These are phyloP conservation scores for Prolemur simus DNA, from an alignment of 2,113 vertebrate species.

Conservation along the genomic window DNA sequence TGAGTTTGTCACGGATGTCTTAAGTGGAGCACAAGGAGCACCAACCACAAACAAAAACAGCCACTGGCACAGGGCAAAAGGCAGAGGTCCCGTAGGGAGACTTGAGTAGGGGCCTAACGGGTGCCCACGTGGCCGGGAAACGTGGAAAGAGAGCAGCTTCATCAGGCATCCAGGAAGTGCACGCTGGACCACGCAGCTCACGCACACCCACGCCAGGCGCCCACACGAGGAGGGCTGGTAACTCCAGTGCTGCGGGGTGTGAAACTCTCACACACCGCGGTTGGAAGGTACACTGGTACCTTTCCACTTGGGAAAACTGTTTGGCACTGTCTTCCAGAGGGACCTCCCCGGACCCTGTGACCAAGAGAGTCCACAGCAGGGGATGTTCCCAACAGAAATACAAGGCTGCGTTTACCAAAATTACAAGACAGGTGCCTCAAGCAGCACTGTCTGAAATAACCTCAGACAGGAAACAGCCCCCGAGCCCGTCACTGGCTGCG, in stretches of 20 bases:
- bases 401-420: neutral
- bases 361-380: neutral
- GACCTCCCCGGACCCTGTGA: neutral
- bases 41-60: neutral
- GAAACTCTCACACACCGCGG: neutral
- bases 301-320: neutral
- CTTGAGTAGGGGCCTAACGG: no score
- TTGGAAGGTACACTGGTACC: no score
- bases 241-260: accelerated
- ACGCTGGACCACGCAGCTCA: accelerated
- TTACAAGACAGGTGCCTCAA: neutral
- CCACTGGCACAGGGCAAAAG: neutral
- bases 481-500: neutral
- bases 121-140: no score
- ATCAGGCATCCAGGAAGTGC: neutral
- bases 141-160: neutral
- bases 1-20: neutral
- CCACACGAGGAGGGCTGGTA: no score
- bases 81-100: accelerated
- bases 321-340: neutral
- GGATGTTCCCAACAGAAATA: neutral
- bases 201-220: neutral
- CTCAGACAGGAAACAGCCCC: neutral
- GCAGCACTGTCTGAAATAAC: no score
- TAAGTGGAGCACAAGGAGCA: neutral